Percentiles rank a stretch among this genome's conserved stretches.
Conservation (phyloP, 2,888 invertebrate genomes). For the Abscondita cerata region DNA sequence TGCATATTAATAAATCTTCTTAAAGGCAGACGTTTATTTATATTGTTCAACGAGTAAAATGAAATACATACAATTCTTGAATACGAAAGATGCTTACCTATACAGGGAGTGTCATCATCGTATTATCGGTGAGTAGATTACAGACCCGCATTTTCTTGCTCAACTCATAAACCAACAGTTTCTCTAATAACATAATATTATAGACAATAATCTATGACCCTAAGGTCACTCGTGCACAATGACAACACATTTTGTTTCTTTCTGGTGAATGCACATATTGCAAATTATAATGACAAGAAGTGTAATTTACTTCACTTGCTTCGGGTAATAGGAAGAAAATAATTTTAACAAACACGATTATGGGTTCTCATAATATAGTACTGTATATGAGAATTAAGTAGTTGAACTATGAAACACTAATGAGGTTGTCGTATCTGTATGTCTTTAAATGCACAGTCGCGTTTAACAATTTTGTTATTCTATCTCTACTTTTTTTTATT, state of each 20-base stretch:
- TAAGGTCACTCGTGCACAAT: constrained; percentile 43
- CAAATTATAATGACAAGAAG: constrained; percentile 15
- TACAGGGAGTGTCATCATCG: constrained; percentile 32
- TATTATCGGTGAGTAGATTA: constrained; percentile 48
- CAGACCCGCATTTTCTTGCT: constrained; percentile 45
- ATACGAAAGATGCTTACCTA: neutral
- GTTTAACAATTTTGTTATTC: no score
- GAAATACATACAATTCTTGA: neutral
- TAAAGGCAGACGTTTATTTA: no score
- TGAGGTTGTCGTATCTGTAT: no score
- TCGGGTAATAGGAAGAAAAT: no score
- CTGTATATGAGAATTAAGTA: no score
- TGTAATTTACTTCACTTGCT: neutral
- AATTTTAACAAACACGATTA: no score
- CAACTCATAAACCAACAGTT: constrained; percentile 49
- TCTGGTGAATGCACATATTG: constrained; percentile 19
- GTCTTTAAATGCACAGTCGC: no score
- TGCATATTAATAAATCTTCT: no score
- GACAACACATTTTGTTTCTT: constrained; percentile 31
- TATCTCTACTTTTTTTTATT: no score
- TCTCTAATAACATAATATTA: constrained; percentile 50
- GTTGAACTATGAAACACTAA: no score
- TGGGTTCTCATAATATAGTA: no score
- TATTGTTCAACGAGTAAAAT: no score
- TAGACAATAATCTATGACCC: constrained; percentile 46